Evolutionary conservation across 1,140 invertebrate genomes (phyloP), one percentile per base, ranked within the genome.

Genomic region (Charaxes varanes): DNA sequence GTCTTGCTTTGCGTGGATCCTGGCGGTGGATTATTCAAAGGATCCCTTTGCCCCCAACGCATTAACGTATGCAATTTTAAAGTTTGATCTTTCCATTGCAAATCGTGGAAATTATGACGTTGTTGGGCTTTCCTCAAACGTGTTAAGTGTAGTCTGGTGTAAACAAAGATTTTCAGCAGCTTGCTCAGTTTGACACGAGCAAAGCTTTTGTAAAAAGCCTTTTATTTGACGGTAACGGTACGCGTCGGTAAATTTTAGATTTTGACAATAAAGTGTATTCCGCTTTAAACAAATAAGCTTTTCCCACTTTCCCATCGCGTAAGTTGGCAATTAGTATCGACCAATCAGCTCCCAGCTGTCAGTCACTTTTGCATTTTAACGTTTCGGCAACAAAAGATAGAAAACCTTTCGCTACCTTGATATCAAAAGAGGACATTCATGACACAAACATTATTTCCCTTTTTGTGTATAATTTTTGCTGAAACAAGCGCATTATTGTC

Each of bases 401-500:
- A 22, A 8, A n/a, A n/a, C n/a, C n/a, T n/a, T n/a, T n/a, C n/a
- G 3, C 8, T n/a, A 8, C 21, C 8, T 22, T 22, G 8, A 8
- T n/a, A n/a, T 18, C 6, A 18, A 6, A 26, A 11, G 3, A 8
- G 6, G 24, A 5, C 24, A 24, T 4, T 4, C 23, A 24, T 8
- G 3, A 4, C 7, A 4, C 3, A 3, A 19, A 4, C 3, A 4
- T 19, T 19, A 4, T 19, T 19, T 3, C 3, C 18, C 3, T 7
- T 19, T 4, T 28, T 38, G 12, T 16, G 5, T 27, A 11, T 27
- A 43, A 21, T 43, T 42, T 35, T 43, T 35, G 17, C 13, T 24
- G 28, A 16, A 34, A 34, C 30, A 46, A 42, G 15, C 23, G 38
- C 28, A 27, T 43, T 48, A 50, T 43, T 50, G 46, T 50, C 22